A percentile compares a stretch with the other conserved stretches of the same genome.
Evolutionary conservation across 1,140 invertebrate species (phyloP).

Genomic region (Penaeus indicus): DNA sequence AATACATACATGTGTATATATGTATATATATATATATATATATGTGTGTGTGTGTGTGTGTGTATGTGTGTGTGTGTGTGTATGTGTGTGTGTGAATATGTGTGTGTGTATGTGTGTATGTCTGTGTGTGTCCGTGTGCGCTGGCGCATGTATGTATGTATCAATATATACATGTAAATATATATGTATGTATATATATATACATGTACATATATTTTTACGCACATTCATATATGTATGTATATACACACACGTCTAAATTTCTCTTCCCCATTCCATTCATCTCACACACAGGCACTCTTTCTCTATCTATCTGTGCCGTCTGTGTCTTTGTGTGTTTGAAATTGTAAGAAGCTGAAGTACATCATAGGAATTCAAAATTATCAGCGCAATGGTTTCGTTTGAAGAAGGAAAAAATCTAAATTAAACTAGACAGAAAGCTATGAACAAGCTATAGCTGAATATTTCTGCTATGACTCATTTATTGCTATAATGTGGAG

Average conservation of each 20-base stretch:
- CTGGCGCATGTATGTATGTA: not conserved
- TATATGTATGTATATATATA: not conserved
- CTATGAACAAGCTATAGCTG: no score
- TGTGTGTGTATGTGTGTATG: not conserved
- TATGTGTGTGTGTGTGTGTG: not conserved
- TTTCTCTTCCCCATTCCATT: not conserved
- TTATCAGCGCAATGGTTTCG: no score
- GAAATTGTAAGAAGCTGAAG: no score
- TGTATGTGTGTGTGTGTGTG: not conserved
- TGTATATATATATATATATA: no score
- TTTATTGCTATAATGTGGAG: no score
- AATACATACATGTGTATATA: no score
- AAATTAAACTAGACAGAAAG: no score
- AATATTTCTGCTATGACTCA: no score
- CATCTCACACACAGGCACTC: not conserved
- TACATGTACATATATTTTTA: not conserved
- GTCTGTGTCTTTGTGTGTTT: no score
- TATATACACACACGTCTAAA: not conserved
- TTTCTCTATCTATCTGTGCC: no score
- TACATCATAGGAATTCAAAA: no score
- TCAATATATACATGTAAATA: constrained; percentile 14
- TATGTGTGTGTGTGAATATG: not conserved
- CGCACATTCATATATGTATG: not conserved
- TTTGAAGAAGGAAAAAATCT: no score
- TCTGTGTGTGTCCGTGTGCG: not conserved